These are phyloP conservation scores for Prionchulus punctatus DNA, from an alignment of 2,888 invertebrate genomes.

Conservation along the genomic window DNA sequence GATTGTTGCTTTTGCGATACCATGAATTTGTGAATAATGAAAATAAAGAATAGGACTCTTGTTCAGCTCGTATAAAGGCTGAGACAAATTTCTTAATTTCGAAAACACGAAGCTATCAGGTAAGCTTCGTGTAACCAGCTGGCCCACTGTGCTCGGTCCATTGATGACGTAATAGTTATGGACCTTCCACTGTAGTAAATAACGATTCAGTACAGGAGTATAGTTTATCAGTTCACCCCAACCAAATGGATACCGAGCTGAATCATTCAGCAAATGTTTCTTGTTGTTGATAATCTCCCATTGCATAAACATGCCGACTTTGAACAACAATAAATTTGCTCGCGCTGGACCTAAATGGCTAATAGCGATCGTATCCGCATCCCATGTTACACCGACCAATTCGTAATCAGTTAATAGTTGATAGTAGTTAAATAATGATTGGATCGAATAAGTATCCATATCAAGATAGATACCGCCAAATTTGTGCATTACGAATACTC, in stretches of 20 bases:
- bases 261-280: neutral
- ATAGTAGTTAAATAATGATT: neutral
- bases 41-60: no score
- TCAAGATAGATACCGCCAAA: neutral
- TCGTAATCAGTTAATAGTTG: neutral
- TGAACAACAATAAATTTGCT: neutral
- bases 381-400: neutral
- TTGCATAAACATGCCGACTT: no score
- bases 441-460: neutral
- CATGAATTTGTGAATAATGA: no score
- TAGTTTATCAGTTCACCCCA: neutral
- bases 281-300: neutral
- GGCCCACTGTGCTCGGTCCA: neutral
- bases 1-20: no score
- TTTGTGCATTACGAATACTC: neutral
- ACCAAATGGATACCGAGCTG: neutral
- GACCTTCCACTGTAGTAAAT: no score
- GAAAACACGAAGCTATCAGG: no score
- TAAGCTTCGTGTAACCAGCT: no score
- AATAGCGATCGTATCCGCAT: neutral
- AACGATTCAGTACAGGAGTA: no score
- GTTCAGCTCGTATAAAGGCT: no score
- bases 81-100: no score
- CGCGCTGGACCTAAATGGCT: neutral
- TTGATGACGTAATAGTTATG: neutral